Base-by-base conservation (phyloP, 1,140 invertebrate genomes). In the Aporrectodea caliginosa region DNA sequence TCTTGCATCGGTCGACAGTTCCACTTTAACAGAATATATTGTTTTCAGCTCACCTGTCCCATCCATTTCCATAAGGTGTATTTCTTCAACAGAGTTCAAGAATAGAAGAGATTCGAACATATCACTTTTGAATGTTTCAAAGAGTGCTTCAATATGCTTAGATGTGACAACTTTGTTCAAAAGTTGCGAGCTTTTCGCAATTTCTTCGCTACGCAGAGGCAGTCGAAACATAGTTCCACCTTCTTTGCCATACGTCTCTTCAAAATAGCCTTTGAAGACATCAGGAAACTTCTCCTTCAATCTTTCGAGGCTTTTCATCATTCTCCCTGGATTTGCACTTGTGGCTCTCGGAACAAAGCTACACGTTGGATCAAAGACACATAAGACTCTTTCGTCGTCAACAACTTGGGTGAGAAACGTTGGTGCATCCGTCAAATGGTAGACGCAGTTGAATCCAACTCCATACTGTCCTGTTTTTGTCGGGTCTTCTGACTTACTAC, bases 371-470 rank as follows among this genome's bases (percentile, higher is more conserved):
- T 87, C 86, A 74, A 87, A 83, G 12, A 84, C 77, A 79, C 85
- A 85, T 1, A 87, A 35, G 32, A 78, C 77, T 58, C 43, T 58
- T 58, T 58, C 43, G 43, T 27, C 69, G 35, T 69, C 77, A 58
- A 58, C 43, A 22, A 43, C 78, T 35, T 79, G 79, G 27, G 84
- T 85, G 16, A 86, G 69, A 74, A 87, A 86, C 16, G 85, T 85
- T 12, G 86, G 86, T 0, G 79, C 82, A 78, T 87, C 86, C 2
- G 86, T 87, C 27, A 87, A 70, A 80, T 86, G 84, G 79, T 86
- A 87, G 29, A 87, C 86, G 73, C 82, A 85, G 79, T 87, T 87
- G 81, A 87, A 87, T 1, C 86, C 86, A 75, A 87, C 83, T 79
- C 82, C 82, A 35, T 80, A 81, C 35, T 81, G 80, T 1, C 78